Evolutionary conservation across 53 echinoderm and acorn worm species (phyloP), one percentile per base, ranked within the genome.

Genomic region (Echinometra lucunter): DNA sequence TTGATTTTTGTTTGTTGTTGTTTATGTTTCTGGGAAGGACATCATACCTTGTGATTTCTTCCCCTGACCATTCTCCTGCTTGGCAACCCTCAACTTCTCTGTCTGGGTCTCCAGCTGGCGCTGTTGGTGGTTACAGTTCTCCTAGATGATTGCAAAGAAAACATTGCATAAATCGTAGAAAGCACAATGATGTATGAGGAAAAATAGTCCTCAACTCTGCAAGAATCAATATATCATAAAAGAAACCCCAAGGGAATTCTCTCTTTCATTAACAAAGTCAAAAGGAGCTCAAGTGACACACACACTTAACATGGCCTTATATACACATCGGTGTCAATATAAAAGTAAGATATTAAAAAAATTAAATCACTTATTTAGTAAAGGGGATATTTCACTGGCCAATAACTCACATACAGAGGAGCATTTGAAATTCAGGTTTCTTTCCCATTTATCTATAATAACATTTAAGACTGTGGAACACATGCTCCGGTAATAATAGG

Each of bases 51-150:
- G 91, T 44, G 91, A 69, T 67, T 63, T 66, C 69, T 91, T 91
- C 19, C 18, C 60, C 10, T 57, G 40, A 42, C 91, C 91, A 32
- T 63, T 92, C 70, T 97, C 97, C 69, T 96, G 95, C 94, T 97
- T 96, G 66, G 94, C 69, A 88, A 60, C 42, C 87, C 40, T 92
- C 19, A 98, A 32, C 74, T 91, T 96, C 72, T 97, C 92, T 63
- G 94, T 93, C 95, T 95, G 95, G 34, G 89, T 94, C 80, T 95
- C 96, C 74, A 98, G 81, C 91, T 97, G 97, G 18, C 95, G 95
- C 92, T 97, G 95, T 90, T 96, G 97, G 49, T 97, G 96, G 63
- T 96, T 96, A 74, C 85, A 92, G 91, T 93, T 96, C 72, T 98
- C 98, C 63, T 98, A 96, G 94, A 93, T 15, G 89, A 47, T 47